A percentile compares a stretch with the other conserved stretches of the same genome.
Conservation (phyloP, 2,888 invertebrate genomes). For the Nasonia oneida region DNA sequence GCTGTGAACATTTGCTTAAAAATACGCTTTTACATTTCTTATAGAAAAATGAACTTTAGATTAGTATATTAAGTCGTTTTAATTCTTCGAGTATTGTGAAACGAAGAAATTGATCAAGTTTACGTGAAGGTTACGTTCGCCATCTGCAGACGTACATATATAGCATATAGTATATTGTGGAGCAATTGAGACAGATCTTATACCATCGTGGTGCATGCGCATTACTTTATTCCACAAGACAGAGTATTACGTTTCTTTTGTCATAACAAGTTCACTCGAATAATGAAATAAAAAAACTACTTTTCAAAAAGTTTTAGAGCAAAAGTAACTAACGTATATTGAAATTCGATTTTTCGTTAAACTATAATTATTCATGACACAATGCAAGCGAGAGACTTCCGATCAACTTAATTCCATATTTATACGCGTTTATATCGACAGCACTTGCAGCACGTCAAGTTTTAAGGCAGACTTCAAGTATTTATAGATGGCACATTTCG, state of each 20-base stretch:
- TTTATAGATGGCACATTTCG: constrained; percentile 78
- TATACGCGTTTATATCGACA: constrained; percentile 2
- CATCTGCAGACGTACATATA: background rate
- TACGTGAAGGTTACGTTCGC: constrained; percentile 22
- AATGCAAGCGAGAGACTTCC: background rate
- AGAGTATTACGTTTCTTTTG: background rate
- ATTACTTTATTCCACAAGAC: background rate
- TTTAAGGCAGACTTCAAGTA: constrained; percentile 66
- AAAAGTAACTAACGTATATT: too few relatives aligned
- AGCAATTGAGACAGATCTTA: constrained; percentile 44
- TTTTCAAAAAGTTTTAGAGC: too few relatives aligned
- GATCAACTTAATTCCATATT: constrained; percentile 6
- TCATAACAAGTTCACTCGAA: background rate
- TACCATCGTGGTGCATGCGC: background rate
- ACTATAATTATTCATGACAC: background rate
- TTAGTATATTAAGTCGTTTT: background rate
- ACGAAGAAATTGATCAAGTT: constrained; percentile 45
- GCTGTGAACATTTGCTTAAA: too few relatives aligned
- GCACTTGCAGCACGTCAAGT: constrained; percentile 47
- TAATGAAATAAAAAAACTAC: too few relatives aligned
- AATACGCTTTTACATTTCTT: too few relatives aligned
- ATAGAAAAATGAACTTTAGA: background rate
- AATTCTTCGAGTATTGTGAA: constrained; percentile 29
- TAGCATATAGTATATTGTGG: constrained; percentile 10
- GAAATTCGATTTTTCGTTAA: background rate